Base-by-base conservation (phyloP, 2,797 vertebrate species). In the Picus viridis region DNA sequence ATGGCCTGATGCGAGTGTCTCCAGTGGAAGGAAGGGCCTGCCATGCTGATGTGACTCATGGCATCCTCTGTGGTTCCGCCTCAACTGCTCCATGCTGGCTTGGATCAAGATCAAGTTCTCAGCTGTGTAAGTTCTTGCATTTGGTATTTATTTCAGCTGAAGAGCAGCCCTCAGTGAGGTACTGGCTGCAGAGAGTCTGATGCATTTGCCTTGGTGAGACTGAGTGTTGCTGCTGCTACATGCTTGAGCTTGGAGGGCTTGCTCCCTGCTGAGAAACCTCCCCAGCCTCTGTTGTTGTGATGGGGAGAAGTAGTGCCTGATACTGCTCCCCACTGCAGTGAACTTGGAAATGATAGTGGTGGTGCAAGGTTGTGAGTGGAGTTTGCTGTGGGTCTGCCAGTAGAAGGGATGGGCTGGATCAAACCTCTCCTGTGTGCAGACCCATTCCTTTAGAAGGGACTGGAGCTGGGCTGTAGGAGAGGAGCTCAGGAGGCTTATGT, bases 11-110 rank as follows among this genome's bases (percentile, higher is more conserved):
- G 49, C 0, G 1, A 80, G 6, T 0, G 0, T 17, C 56, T 53
- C 0, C 0, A 23, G 36, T 2, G 5, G 15, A 32, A 82, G 45
- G 39, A 70, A 57, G 39, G 64, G 8, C 14, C 7, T 62, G 51
- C 69, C 16, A 1, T 1, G 1, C 17, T 1, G 7, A 0, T 0
- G 0, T 0, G 2, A 45, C 39, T 80, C 12, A 6, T 1, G 6
- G 51, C 1, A 0, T 53, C 61, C 39, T 29, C 32, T 30, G 32
- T 22, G 57, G 7, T 58, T 78, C 20, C 26, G 64, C 59, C 39
- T 89, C 0, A 0, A 36, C 24, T 0, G 0, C 34, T 2, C 3
- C 2, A 0, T 0, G 3, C 79, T 64, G 16, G 39, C 27, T 19
- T 41, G 65, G 14, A 3, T 39, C 19, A 26, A 56, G 76, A 71